These are phyloP conservation scores for Drosophila seclusa DNA, from an alignment of 2,888 invertebrate genomes.

Conservation along the genomic window DNA sequence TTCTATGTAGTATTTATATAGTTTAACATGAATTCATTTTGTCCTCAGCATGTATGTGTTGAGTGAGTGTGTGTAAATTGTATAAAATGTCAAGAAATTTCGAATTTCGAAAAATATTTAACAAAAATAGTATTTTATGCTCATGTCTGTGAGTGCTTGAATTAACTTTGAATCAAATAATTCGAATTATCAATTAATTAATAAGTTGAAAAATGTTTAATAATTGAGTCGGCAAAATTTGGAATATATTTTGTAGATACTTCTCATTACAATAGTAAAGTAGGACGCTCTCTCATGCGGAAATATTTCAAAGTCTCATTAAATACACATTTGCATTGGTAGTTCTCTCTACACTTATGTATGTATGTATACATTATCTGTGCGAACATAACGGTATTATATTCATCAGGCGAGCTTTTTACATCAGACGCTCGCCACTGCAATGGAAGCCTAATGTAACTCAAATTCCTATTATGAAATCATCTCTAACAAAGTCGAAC, in stretches of 20 bases:
- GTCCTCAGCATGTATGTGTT: neutral
- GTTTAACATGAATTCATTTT: neutral
- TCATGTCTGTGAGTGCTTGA: neutral
- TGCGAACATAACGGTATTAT: conserved; percentile 11
- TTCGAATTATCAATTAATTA: conserved; percentile 2
- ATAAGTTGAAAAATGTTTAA: neutral
- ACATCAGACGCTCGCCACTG: conserved; percentile 9
- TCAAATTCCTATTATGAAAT: conserved; percentile 12
- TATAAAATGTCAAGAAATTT: neutral
- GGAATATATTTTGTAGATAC: conserved; percentile 8
- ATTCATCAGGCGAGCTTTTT: conserved; percentile 13
- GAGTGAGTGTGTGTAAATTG: neutral
- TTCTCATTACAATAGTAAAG: conserved; percentile 19
- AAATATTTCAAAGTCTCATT: conserved; percentile 8
- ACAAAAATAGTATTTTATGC: conserved; percentile 9
- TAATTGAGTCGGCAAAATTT: conserved; percentile 6
- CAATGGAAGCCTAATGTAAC: conserved; percentile 22
- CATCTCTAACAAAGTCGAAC: neutral
- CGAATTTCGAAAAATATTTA: conserved; percentile 3
- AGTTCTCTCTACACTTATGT: neutral
- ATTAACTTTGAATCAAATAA: conserved; percentile 2
- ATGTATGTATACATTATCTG: neutral
- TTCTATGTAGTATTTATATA: conserved; percentile 9
- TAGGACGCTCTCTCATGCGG: conserved; percentile 24
- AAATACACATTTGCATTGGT: neutral